A percentile compares a stretch with the other conserved stretches of the same genome.
These are phyloP conservation scores for Scaptomyza pallida DNA, from an alignment of 1,140 invertebrate genomes.

Conservation along the genomic window DNA sequence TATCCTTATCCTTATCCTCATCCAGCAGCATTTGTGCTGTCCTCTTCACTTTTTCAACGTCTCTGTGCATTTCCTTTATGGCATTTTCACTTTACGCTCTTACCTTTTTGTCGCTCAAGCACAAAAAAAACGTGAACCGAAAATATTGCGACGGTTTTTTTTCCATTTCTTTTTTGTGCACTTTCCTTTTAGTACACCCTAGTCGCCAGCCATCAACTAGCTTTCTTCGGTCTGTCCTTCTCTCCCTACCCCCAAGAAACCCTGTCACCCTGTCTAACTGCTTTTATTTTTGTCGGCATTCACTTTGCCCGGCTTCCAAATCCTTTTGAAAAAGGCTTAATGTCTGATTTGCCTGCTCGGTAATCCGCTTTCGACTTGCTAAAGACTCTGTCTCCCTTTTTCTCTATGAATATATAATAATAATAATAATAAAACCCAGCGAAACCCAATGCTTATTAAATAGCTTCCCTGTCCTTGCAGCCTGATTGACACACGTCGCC, in stretches of 20 bases:
- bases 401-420: constrained; percentile 10
- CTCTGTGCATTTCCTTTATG: constrained; percentile 67
- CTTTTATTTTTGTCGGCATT: constrained; percentile 37
- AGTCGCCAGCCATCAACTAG: constrained; percentile 20
- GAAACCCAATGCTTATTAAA: constrained; percentile 31
- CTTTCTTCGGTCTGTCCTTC: background rate
- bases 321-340: constrained; percentile 73
- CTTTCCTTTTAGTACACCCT: constrained; percentile 4
- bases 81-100: constrained; percentile 54
- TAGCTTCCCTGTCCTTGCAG: background rate
- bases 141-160: constrained; percentile 14
- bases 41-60: background rate
- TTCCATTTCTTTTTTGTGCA: background rate
- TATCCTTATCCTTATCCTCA: constrained; percentile 8
- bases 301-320: constrained; percentile 51
- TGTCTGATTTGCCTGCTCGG: constrained; percentile 59
- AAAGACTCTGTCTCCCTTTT: background rate
- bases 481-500: constrained; percentile 29
- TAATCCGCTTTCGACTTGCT: constrained; percentile 65
- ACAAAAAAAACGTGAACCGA: background rate
- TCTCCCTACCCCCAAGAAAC: background rate
- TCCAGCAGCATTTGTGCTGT: background rate
- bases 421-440: constrained; percentile 42
- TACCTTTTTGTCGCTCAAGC: constrained; percentile 8
- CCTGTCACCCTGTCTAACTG: constrained; percentile 8